Conservation (phyloP, 1,140 invertebrate species). For the Atta cephalotes region DNA sequence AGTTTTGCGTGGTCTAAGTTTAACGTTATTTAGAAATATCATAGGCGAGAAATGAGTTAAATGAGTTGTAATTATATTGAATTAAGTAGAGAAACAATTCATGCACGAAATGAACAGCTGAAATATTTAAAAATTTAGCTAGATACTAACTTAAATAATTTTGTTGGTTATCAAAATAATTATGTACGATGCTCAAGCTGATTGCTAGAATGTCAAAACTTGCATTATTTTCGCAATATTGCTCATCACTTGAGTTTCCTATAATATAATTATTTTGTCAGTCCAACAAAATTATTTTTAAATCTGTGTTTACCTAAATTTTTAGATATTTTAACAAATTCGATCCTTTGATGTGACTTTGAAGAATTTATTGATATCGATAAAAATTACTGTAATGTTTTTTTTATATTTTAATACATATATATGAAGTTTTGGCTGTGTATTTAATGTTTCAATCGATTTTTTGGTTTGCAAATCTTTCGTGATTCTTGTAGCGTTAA, state of each 20-base stretch:
- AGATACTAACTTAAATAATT: too few relatives aligned
- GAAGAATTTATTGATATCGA: background rate
- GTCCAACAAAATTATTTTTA: too few relatives aligned
- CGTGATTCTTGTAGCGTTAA: background rate
- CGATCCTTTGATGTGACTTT: background rate
- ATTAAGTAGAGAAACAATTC: background rate
- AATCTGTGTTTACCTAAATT: too few relatives aligned
- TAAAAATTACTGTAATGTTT: background rate
- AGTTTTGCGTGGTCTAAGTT: background rate
- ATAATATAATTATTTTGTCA: too few relatives aligned
- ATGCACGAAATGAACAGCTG: background rate
- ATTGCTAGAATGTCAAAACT: too few relatives aligned
- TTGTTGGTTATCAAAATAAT: too few relatives aligned
- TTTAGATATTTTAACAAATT: too few relatives aligned
- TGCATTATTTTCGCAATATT: too few relatives aligned
- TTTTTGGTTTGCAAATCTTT: background rate
- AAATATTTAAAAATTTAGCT: too few relatives aligned
- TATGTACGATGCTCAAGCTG: too few relatives aligned
- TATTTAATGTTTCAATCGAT: background rate
- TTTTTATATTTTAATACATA: constrained; percentile 6
- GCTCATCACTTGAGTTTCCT: too few relatives aligned
- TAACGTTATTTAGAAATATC: background rate
- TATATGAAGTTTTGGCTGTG: background rate
- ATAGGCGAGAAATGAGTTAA: background rate
- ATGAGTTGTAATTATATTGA: background rate